These are phyloP conservation scores for Doris montereyensis DNA, from an alignment of 2,888 invertebrate species.

Conservation along the genomic window DNA sequence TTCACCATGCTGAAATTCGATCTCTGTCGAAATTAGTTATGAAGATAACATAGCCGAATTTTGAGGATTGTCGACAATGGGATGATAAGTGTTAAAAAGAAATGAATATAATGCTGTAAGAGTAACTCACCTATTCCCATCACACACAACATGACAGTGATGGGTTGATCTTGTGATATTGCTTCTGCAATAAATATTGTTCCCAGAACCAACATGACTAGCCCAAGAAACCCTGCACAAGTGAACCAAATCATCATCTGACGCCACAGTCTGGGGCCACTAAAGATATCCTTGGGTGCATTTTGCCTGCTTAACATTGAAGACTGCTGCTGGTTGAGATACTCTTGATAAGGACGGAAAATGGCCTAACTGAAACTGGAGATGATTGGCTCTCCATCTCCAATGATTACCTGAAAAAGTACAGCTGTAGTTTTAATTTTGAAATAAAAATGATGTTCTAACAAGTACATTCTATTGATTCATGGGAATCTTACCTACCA, in stretches of 20 bases:
- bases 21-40: no score
- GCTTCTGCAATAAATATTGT: constrained; percentile 62
- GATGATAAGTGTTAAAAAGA: no score
- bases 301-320: constrained; percentile 30
- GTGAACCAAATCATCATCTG: constrained; percentile 66
- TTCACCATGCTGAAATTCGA: no score
- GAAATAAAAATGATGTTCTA: no score
- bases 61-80: no score
- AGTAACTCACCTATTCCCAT: constrained; percentile 63
- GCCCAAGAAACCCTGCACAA: constrained; percentile 61
- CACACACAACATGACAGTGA: constrained; percentile 67
- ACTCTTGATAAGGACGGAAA: constrained; percentile 44
- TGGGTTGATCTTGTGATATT: constrained; percentile 57
- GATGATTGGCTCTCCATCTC: no score
- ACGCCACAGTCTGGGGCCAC: constrained; percentile 56
- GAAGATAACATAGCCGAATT: no score
- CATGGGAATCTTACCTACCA: no score
- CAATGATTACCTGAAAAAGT: no score
- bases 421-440: no score
- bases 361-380: constrained; percentile 42
- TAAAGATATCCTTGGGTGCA: constrained; percentile 22
- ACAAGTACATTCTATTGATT: no score
- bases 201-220: constrained; percentile 62
- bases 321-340: constrained; percentile 47
- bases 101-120: no score